phyloP scores from a whole-genome alignment of 2,797 vertebrate genomes.

The Halcyon chelicuti region DNA sequence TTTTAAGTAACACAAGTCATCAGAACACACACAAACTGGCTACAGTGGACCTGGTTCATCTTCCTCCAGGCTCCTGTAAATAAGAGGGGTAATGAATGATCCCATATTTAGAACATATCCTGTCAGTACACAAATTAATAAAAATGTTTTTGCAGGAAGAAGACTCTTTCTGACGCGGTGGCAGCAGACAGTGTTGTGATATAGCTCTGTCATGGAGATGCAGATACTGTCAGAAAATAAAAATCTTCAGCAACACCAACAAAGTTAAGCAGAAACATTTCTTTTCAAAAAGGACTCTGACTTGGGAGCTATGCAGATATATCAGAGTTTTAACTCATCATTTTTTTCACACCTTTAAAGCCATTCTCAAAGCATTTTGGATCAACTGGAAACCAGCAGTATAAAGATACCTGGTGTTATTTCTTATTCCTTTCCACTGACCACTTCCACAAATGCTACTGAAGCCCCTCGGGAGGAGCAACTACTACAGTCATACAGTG shows the following conservation, averaged over 20 bases:
- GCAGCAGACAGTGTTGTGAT: not conserved
- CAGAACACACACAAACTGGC: not conserved
- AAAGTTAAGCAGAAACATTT: not conserved
- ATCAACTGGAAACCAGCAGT: not conserved
- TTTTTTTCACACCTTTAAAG: not conserved
- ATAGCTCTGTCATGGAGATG: not conserved
- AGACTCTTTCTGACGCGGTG: not conserved
- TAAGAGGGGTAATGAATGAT: not conserved
- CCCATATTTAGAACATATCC: not conserved
- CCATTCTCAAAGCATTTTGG: not conserved
- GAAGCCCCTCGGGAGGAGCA: not conserved
- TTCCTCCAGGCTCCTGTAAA: not conserved
- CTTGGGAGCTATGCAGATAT: not conserved
- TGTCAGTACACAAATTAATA: not conserved
- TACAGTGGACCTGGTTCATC: not conserved
- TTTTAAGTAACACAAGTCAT: not conserved
- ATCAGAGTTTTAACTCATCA: not conserved
- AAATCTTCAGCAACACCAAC: not conserved
- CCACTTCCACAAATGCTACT: not conserved
- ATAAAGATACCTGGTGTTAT: not conserved
- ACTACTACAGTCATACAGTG: not conserved
- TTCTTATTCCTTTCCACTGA: not conserved
- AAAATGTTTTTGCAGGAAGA: not conserved
- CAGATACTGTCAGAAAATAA: not conserved
- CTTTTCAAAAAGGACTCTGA: not conserved